Evolutionary conservation across 37 sponge, comb jelly and placozoan species (phyloP).

Genomic region (Hexactinellida sp.): DNA sequence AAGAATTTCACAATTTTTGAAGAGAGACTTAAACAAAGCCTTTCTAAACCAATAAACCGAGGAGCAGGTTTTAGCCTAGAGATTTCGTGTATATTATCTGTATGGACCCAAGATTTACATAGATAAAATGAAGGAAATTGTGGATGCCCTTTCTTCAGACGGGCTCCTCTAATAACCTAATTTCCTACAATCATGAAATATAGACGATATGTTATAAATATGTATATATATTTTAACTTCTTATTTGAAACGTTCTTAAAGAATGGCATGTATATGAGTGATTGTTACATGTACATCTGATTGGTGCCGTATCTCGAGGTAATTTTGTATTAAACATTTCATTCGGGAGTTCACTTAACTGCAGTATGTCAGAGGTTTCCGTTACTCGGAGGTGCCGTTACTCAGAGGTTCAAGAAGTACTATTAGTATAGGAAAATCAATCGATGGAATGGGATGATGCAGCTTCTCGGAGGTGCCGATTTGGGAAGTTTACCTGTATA

Average conservation of each 20-base stretch:
- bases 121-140: background rate
- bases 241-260: background rate
- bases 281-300: background rate
- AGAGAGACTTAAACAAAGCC: constrained; percentile 20
- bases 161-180: background rate
- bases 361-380: background rate
- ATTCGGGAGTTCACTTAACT: background rate
- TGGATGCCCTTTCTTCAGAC: background rate
- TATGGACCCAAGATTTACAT: background rate
- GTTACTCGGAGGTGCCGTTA: constrained; percentile 15
- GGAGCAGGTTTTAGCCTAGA: background rate
- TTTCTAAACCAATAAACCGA: constrained; percentile 14
- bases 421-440: background rate
- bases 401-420: background rate
- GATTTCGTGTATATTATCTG: background rate
- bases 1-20: constrained; percentile 14
- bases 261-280: background rate
- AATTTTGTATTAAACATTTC: background rate
- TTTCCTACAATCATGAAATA: background rate
- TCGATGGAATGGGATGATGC: background rate
- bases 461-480: background rate
- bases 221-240: background rate
- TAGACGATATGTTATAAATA: background rate
- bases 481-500: background rate
- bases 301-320: background rate